Evolutionary conservation across 2,888 invertebrate species (phyloP), one percentile per base, ranked within the genome.

Genomic region (Orchesella flavescens): DNA sequence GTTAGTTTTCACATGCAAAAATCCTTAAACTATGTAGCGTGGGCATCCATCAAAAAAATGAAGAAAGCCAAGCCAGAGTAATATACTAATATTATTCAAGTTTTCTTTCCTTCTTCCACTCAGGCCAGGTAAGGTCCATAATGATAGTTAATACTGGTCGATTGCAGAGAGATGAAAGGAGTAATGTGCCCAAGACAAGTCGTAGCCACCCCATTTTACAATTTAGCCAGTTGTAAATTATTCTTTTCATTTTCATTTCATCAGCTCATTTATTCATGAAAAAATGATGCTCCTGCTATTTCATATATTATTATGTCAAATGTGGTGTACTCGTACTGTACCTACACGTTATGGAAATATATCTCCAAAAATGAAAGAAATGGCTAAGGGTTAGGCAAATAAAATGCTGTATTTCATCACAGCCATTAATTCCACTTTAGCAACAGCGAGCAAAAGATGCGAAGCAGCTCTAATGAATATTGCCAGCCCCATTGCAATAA

Each of bases 241-340:
- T 79, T 79, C 78, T 79, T 79, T 72, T 72, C 79, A 72, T 79
- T 79, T 79, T 79, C 79, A 79, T 79, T 79, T 79, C 79, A 79
- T 71, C 79, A 79, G 79, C 63, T 79, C 79, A 79, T 79, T 79
- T 79, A 79, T 79, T 79, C 72, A 79, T 72, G 44, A 44, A 24
- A 12, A 17, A 49, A 34, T 9, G n/a, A 71, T 61, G 23, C 78
- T 77, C 13, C n/a, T 66, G 55, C 76, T 24, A 55, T 34, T 10
- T 34, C 13, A 12, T 24, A 12, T 23, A 49, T 34, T 24, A 19
- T 44, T 49, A 63, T n/a, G 21, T 71, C 44, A 13, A 10, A n/a
- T 21, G 19, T 17, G 21, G 63, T 21, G 12, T 44, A 4, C 7
- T 66, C 34, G 34, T 19, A 63, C n/a, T 12, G 59, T 23, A 59